A percentile compares a stretch with the other conserved stretches of the same genome.
These are phyloP conservation scores for Tenthredo livida DNA, from an alignment of 2,888 invertebrate species.

Conservation along the genomic window DNA sequence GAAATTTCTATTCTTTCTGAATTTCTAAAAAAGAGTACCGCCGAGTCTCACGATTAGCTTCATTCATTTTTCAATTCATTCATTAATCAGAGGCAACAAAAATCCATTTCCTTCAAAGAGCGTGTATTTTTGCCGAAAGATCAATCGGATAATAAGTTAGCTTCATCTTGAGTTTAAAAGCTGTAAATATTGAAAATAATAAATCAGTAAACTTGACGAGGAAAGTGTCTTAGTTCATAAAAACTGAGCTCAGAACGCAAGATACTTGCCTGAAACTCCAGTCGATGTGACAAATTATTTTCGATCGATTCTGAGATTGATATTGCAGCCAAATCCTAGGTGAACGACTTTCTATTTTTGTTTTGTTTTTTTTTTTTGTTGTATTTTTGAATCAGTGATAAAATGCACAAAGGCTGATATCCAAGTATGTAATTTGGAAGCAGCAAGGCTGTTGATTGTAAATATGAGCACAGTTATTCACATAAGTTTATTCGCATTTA, in stretches of 20 bases:
- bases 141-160: not conserved
- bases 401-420: slow-evolving; percentile 39
- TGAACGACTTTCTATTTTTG: not conserved
- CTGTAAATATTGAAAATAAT: not conserved
- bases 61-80: too few relatives aligned
- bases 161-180: not conserved
- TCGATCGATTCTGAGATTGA: not conserved
- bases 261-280: not conserved
- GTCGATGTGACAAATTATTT: not conserved
- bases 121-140: too few relatives aligned
- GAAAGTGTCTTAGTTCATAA: not conserved
- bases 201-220: not conserved
- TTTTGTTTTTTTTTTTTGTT: not conserved
- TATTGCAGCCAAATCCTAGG: slow-evolving; percentile 6
- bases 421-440: slow-evolving; percentile 2
- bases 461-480: slow-evolving; percentile 28
- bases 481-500: not conserved
- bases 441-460: slow-evolving; percentile 1
- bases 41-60: not conserved
- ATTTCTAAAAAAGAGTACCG: not conserved
- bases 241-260: not conserved
- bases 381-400: not conserved
- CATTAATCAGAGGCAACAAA: too few relatives aligned
- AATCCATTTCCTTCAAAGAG: too few relatives aligned
- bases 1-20: not conserved